Base-by-base conservation (phyloP, 1,140 invertebrate genomes). In the Diachasmimorpha longicaudata region DNA sequence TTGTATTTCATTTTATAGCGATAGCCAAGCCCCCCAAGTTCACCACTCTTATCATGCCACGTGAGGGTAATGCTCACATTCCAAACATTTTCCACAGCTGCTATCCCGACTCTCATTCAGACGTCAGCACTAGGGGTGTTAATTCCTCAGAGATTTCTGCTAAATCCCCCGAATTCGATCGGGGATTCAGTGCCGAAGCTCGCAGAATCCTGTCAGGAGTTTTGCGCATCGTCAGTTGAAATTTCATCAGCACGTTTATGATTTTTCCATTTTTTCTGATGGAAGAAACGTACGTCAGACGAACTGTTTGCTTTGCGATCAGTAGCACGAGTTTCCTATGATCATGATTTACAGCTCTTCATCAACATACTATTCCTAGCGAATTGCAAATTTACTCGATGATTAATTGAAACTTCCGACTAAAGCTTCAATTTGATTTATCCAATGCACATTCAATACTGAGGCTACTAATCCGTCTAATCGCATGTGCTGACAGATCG, bases 1-100 rank as follows among this genome's bases (percentile, higher is more conserved):
- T 76, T 39, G 76, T 80, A 78, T 70, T 79, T 78, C 76, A 81
- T 80, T 83, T 81, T 83, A 83, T 83, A 83, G 76, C 74, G 73
- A 81, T 81, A 79, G 75, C 71, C 72, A n/a, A 67, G 25, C 73
- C 52, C 52, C 73, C 36, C 66, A 67, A 42, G 73, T 21, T 36
- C 68, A 31, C 23, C 66, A 31, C 36, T 75, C 73, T 75, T 75
- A 75, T 75, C 73, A 48, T 23, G 11, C 25, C 37, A 23, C 67
- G 19, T 52, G 63, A 68, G 66, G 44, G 14, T 0, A 63, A 31
- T 63, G 23, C 58, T 63, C 4, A 63, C 19, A 63, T 52, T 13
- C 9, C 19, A 63, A 25, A 31, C 9, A 63, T 25, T 63, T 11
- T 58, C 21, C n/a, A 58, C 52, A 25, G 31, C 23, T 25, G 13